These are phyloP conservation scores for Microtus montanus DNA, from an alignment of 2,113 vertebrate genomes.

Conservation along the genomic window DNA sequence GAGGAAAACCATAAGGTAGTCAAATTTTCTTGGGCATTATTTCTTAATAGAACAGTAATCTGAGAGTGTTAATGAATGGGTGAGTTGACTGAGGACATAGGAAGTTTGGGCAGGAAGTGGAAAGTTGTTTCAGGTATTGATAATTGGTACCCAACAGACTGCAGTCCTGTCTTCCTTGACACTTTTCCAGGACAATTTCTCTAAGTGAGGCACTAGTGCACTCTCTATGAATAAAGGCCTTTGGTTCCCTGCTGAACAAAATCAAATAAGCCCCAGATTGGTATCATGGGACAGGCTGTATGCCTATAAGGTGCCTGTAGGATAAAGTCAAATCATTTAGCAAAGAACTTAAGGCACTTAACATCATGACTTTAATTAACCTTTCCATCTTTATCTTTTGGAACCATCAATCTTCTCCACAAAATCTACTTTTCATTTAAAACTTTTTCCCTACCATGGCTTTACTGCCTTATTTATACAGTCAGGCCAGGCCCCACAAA, in stretches of 20 bases:
- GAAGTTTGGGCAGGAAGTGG: neutral
- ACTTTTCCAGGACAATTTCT: neutral
- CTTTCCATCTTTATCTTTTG: neutral
- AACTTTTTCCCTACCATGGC: neutral
- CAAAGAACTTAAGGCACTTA: conserved; percentile 38
- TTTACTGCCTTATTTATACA: neutral
- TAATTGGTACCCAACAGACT: neutral
- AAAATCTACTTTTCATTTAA: neutral
- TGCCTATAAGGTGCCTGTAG: neutral
- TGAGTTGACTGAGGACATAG: neutral
- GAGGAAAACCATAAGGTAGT: neutral
- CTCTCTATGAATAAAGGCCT: neutral
- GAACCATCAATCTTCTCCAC: neutral
- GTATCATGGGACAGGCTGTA: neutral
- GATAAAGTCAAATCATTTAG: conserved; percentile 12
- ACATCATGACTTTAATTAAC: conserved; percentile 32
- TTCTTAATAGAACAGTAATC: neutral
- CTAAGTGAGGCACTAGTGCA: neutral
- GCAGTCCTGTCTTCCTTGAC: neutral
- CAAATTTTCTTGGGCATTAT: neutral
- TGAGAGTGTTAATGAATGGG: neutral
- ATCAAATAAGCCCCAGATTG: neutral
- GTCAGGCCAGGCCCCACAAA: neutral
- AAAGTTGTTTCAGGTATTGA: neutral
- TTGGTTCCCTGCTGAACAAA: neutral